Conservation (phyloP, 2,888 invertebrate genomes). For the Drosophila multiciliata region DNA sequence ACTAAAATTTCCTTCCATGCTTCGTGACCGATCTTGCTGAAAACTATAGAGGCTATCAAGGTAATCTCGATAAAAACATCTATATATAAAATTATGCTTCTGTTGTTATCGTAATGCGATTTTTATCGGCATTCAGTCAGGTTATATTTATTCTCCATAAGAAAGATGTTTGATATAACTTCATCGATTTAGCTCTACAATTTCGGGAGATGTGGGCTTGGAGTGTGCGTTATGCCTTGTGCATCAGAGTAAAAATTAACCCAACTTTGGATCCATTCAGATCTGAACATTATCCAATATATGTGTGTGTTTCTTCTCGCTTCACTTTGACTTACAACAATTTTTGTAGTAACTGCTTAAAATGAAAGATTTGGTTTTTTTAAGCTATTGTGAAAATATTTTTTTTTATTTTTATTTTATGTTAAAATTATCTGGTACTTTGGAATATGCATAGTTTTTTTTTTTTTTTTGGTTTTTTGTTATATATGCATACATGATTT, state of each 20-base stretch:
- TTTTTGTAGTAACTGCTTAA: too few relatives aligned
- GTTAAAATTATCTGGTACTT: conserved; percentile 72
- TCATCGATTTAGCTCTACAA: not conserved
- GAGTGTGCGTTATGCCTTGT: too few relatives aligned
- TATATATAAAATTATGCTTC: not conserved
- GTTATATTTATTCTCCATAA: not conserved
- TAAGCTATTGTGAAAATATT: conserved; percentile 78
- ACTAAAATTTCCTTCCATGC: not conserved
- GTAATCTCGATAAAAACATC: not conserved
- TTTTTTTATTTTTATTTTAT: conserved; percentile 47
- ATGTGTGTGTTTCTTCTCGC: not conserved
- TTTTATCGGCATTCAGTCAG: not conserved
- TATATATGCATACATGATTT: conserved; percentile 53
- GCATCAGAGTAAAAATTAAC: not conserved
- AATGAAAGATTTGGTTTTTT: conserved; percentile 26
- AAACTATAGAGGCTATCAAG: not conserved
- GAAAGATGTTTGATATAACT: not conserved
- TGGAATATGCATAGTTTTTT: conserved; percentile 48
- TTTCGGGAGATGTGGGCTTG: not conserved
- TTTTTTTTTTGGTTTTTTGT: conserved; percentile 19
- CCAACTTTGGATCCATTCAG: not conserved
- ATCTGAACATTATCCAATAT: not conserved
- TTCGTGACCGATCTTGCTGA: not conserved
- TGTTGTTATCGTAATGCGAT: not conserved
- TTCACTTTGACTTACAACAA: too few relatives aligned